Evolutionary conservation across 2,888 invertebrate species (phyloP), one percentile per base, ranked within the genome.

Genomic region (Eupithecia subfuscata): DNA sequence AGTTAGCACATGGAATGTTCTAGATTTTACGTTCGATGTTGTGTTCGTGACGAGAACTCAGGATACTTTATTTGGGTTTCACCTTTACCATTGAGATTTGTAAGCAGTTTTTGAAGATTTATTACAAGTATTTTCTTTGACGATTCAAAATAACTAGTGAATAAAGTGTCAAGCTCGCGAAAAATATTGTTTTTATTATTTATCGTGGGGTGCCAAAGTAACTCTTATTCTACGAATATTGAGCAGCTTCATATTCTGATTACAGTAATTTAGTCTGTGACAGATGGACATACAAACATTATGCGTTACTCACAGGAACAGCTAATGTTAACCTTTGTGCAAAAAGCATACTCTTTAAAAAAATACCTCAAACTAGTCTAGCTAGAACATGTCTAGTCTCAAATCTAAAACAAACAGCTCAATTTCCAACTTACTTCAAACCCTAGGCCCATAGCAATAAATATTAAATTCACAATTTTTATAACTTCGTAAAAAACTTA

Each of bases 401-500:
- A 12, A 67, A 67, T 67, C 67, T 40, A n/a, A 40, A 67, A 34
- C 34, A 40, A 67, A 34, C 34, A n/a, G 2, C 43, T 43, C 40
- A 67, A 65, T 67, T 60, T 22, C 40, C 4, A 40, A 65, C 18
- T 34, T 65, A 65, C 18, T 34, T 65, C 37, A 34, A 34, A 67
- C 65, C 60, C n/a, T 67, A 67, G 34, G 40, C 65, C 37, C 65
- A 37, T n/a, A 37, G 76, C 43, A 72, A 67, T 68, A 68, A 72
- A 72, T 56, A 56, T 48, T 48, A 69, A 71, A 68, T 68, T 25
- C 40, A 14, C 68, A 40, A 11, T 67, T 70, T 65, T 63, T 48
- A 43, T 34, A 75, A 72, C 56, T 70, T 22, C 22, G 64, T 34
- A 48, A 74, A 77, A 69, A 71, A 75, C 65, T 73, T 75, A 43